Evolutionary conservation across 2,113 vertebrate genomes (phyloP), one percentile per base, ranked within the genome.

Genomic region (Thymallus thymallus): DNA sequence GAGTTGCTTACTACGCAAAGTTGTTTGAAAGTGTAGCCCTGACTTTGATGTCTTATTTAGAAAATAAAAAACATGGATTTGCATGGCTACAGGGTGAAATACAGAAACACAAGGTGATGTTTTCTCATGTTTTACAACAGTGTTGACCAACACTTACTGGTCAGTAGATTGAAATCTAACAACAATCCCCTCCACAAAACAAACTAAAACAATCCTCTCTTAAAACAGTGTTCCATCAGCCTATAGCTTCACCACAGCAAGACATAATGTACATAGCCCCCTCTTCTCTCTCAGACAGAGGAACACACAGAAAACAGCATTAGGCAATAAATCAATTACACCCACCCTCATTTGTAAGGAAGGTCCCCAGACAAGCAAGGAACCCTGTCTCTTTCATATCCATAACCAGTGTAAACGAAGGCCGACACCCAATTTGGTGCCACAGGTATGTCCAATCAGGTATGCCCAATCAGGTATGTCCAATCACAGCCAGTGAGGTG

Each of bases 61-160:
- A 20, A 55, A 55, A 55, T 20, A 55, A 4, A n/a, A 32, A 10
- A 18, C 9, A 67, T 9, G 12, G 30, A 67, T 67, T 22, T 29
- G 64, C 60, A 79, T 75, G 65, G 77, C 24, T 30, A 29, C 26
- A 64, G 26, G 62, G 14, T 26, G 62, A 29, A 64, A 29, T 64
- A 30, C 13, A 81, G 9, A 41, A 41, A 41, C 35, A 41, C 69
- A 69, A 67, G 45, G 65, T 62, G 24, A 69, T 24, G 29, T 69
- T 7, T 73, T 76, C 62, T 58, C 30, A 23, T 16, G 16, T 56
- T 55, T 55, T 18, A 55, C 51, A 18, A 20, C 51, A 55, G 51
- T 60, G 56, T 41, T 9, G 35, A 10, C 10, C 35, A 41, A 41
- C 35, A 41, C 35, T 41, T 9, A 41, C 35, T 9, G 35, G 35